Conservation (phyloP, 2,888 invertebrate genomes). For the Harmothoe impar region DNA sequence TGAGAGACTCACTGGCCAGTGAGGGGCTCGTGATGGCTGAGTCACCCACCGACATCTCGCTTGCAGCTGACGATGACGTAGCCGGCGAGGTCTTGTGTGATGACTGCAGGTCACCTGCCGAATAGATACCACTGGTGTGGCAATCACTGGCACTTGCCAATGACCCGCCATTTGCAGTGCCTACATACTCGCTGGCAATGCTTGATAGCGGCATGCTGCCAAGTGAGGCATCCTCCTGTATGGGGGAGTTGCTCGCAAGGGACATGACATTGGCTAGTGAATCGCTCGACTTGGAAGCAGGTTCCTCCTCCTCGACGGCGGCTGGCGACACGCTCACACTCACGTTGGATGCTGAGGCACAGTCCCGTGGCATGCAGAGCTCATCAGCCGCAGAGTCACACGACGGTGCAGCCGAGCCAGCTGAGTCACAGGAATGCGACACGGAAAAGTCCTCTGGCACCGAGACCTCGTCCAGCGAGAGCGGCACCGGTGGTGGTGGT, state of each 20-base stretch:
- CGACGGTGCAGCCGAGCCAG: not conserved
- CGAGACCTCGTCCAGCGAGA: conserved; percentile 32
- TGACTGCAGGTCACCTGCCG: conserved; percentile 31
- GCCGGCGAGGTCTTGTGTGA: conserved; percentile 50
- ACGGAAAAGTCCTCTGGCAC: conserved; percentile 40
- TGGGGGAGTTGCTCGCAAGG: conserved; percentile 52
- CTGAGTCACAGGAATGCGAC: conserved; percentile 51
- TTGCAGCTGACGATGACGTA: conserved; percentile 47
- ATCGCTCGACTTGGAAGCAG: conserved; percentile 54
- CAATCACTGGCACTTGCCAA: not conserved
- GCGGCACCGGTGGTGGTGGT: not conserved
- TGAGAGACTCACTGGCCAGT: conserved; percentile 46
- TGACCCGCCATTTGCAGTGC: not conserved
- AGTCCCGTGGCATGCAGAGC: conserved; percentile 31
- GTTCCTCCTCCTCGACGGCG: not conserved
- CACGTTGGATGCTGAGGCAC: conserved; percentile 44
- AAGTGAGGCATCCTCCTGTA: conserved; percentile 54
- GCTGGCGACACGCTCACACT: conserved; percentile 45
- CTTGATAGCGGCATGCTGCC: conserved; percentile 46
- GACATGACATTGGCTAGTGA: conserved; percentile 55
- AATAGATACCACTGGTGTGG: conserved; percentile 42
- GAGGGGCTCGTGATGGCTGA: conserved; percentile 52
- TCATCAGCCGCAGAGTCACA: conserved; percentile 3
- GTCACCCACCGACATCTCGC: conserved; percentile 46
- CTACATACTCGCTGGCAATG: conserved; percentile 5